Evolutionary conservation across 2,797 vertebrate species (phyloP).

Genomic region (Bradypus variegatus): DNA sequence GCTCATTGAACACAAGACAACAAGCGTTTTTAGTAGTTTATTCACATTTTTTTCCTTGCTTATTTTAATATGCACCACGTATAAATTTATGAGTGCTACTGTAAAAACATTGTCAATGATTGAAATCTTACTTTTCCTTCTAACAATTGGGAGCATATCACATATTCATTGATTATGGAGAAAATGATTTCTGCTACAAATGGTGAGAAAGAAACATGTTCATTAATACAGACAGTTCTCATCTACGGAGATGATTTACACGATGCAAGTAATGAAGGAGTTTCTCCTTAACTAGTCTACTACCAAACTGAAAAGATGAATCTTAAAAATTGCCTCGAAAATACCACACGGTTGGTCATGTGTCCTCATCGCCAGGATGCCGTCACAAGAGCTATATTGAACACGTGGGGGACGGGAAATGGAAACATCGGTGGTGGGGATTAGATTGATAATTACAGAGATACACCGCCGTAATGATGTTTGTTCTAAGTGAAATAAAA

Average conservation of each 20-base stretch:
- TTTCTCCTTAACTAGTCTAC: slow-evolving; percentile 73
- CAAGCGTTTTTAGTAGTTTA: slow-evolving; percentile 78
- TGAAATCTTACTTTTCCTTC: slow-evolving; percentile 74
- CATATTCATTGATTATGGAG: slow-evolving; percentile 74
- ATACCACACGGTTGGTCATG: slow-evolving; percentile 64
- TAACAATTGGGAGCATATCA: slow-evolving; percentile 77
- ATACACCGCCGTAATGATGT: slow-evolving; percentile 72
- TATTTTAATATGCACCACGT: slow-evolving; percentile 80
- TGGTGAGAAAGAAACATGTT: slow-evolving; percentile 68
- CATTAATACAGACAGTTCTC: slow-evolving; percentile 71
- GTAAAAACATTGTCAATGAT: slow-evolving; percentile 76
- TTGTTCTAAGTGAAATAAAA: slow-evolving; percentile 72
- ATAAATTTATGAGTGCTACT: slow-evolving; percentile 77
- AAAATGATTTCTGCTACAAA: slow-evolving; percentile 74
- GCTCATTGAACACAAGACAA: slow-evolving; percentile 71
- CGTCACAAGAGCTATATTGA: slow-evolving; percentile 68
- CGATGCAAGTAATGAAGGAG: slow-evolving; percentile 71
- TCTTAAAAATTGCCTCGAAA: slow-evolving; percentile 70
- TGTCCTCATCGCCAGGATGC: slow-evolving; percentile 72
- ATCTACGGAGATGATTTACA: slow-evolving; percentile 74
- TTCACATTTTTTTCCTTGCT: slow-evolving; percentile 80
- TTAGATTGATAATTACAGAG: slow-evolving; percentile 71
- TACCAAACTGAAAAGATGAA: slow-evolving; percentile 74
- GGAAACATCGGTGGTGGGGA: slow-evolving; percentile 68
- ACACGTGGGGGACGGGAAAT: slow-evolving; percentile 60